A percentile compares a stretch with the other conserved stretches of the same genome.
Conservation (phyloP, 2,113 vertebrate genomes). For the Calidris pugnax region DNA sequence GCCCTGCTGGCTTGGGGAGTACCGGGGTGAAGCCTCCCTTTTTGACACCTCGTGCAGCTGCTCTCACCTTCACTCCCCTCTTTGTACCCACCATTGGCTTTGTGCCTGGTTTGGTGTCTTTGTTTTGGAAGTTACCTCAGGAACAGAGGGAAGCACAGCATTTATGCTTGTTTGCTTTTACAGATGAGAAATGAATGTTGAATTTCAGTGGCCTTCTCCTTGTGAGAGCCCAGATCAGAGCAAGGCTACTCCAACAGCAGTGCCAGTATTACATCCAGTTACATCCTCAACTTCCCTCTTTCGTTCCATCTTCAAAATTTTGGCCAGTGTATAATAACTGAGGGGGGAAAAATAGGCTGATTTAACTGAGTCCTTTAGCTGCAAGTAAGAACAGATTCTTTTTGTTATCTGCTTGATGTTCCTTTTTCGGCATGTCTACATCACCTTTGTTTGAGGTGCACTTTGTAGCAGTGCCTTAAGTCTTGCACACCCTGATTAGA, state of each 20-base stretch:
- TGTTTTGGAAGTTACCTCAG: not conserved
- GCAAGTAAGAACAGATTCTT: not conserved
- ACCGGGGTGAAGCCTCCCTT: rapidly evolving
- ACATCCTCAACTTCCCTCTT: not conserved
- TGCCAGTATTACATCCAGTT: rapidly evolving
- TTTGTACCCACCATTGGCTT: not conserved
- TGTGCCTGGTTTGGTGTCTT: not conserved
- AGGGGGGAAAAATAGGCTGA: not conserved
- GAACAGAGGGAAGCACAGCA: not conserved
- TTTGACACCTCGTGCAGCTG: rapidly evolving
- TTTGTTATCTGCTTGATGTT: not conserved
- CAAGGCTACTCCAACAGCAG: not conserved
- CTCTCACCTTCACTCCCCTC: not conserved
- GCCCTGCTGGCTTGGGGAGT: not conserved
- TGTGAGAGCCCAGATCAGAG: not conserved
- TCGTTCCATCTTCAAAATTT: not conserved
- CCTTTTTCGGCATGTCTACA: rapidly evolving
- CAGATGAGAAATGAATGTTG: not conserved
- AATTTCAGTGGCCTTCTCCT: not conserved
- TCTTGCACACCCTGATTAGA: not conserved
- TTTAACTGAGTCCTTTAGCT: not conserved
- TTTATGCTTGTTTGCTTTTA: not conserved
- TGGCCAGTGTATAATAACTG: not conserved
- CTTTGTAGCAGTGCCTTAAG: not conserved
- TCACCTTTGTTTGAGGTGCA: not conserved